Evolutionary conservation across 2,888 invertebrate species (phyloP).

Genomic region (Hypselothyrea guttata): DNA sequence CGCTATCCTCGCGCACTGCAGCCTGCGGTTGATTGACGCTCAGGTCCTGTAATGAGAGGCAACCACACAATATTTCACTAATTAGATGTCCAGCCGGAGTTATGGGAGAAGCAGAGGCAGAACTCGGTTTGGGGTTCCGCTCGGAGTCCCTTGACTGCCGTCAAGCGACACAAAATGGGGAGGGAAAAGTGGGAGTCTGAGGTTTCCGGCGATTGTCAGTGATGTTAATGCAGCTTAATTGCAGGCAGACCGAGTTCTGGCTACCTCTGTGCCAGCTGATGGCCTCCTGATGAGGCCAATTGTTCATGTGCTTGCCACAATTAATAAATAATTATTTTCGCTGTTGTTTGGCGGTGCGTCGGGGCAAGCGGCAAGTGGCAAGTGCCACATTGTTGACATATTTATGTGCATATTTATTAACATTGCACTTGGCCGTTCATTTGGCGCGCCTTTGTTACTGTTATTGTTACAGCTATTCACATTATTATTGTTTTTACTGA

Average conservation of each 20-base stretch:
- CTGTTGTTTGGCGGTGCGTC: too few relatives aligned
- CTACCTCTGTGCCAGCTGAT: conserved; percentile 2
- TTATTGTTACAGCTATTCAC: not conserved
- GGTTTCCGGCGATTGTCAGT: conserved; percentile 57
- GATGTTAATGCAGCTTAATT: conserved; percentile 70
- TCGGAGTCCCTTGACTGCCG: conserved; percentile 24
- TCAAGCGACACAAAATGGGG: conserved; percentile 4
- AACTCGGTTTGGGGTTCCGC: conserved; percentile 11
- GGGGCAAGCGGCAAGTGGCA: conserved; percentile 40
- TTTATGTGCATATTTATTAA: conserved; percentile 58
- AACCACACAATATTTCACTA: conserved; percentile 43
- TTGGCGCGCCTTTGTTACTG: conserved; percentile 17
- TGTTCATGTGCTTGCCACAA: conserved; percentile 62
- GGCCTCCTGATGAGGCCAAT: conserved; percentile 60
- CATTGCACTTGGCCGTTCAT: conserved; percentile 33
- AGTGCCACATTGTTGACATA: conserved; percentile 61
- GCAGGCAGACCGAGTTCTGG: conserved; percentile 23
- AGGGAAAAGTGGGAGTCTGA: conserved; percentile 16
- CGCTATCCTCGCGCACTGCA: conserved; percentile 87
- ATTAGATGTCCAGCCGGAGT: conserved; percentile 29
- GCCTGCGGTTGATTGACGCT: conserved; percentile 83
- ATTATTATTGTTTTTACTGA: conserved; percentile 19
- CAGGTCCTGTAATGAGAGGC: conserved; percentile 82
- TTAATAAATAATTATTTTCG: conserved; percentile 76
- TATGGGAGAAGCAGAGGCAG: not conserved